Conservation (phyloP, 1,140 invertebrate genomes). For the Diorhabda elongata region DNA sequence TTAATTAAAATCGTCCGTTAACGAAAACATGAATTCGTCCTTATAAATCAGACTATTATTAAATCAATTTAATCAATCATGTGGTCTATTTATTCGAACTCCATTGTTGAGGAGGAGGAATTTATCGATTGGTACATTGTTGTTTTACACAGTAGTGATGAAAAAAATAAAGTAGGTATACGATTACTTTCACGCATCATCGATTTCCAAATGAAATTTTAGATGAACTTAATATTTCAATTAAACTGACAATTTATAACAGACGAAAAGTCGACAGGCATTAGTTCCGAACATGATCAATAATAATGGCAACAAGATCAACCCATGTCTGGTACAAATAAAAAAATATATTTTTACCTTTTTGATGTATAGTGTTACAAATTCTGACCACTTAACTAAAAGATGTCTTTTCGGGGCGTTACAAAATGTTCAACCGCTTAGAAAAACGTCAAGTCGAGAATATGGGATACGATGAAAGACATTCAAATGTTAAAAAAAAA, state of each 20-base stretch:
- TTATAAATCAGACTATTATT: too few species aligned
- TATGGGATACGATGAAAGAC: constrained; percentile 1
- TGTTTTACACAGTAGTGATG: too few species aligned
- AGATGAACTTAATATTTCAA: constrained; percentile 12
- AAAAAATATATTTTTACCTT: background rate
- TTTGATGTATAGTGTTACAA: constrained; percentile 34
- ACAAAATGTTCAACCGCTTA: constrained; percentile 12
- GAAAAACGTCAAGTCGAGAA: constrained; percentile 16
- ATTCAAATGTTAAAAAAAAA: constrained; percentile 5
- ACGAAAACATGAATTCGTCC: too few species aligned
- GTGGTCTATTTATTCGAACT: too few species aligned
- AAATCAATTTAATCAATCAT: too few species aligned
- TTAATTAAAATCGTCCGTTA: too few species aligned
- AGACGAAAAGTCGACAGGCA: constrained; percentile 33
- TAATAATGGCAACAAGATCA: constrained; percentile 29
- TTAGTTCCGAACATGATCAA: constrained; percentile 38
- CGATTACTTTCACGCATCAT: too few species aligned
- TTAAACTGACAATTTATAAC: constrained; percentile 9
- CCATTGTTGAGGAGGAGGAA: too few species aligned
- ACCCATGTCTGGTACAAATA: constrained; percentile 27
- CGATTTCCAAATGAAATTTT: too few species aligned
- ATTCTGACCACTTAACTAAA: constrained; percentile 25
- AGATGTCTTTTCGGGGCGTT: constrained; percentile 16
- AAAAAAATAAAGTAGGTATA: too few species aligned
- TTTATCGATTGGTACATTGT: too few species aligned